Conservation (phyloP, 2,113 vertebrate species). For the Ornithorhynchus anatinus region DNA sequence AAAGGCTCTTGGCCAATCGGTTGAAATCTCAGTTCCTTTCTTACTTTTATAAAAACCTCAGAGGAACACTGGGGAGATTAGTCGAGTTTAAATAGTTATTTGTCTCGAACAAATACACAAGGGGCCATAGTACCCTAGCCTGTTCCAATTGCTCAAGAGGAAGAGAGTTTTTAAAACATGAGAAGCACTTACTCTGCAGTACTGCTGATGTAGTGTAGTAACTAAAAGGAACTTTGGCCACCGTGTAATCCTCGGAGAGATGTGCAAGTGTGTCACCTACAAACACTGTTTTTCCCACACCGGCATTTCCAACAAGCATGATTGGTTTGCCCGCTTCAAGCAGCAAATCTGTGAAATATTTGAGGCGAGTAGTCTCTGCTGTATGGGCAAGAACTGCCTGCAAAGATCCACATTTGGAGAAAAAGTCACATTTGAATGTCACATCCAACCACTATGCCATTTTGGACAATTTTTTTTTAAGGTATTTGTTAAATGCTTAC, state of each 20-base stretch:
- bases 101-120: too few species aligned
- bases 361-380: slow-evolving; percentile 52
- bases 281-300: slow-evolving; percentile 58
- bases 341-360: slow-evolving; percentile 57
- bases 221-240: slow-evolving; percentile 57
- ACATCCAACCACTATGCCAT: not conserved
- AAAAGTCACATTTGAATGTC: not conserved
- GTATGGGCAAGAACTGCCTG: slow-evolving; percentile 61
- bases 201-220: slow-evolving; percentile 48
- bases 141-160: too few species aligned
- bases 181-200: slow-evolving; percentile 56
- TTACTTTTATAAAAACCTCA: too few species aligned
- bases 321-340: slow-evolving; percentile 55
- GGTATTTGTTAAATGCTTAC: too few species aligned
- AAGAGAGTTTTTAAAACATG: too few species aligned
- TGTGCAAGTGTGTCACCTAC: slow-evolving; percentile 15
- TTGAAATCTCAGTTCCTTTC: too few species aligned
- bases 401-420: not conserved
- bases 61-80: too few species aligned
- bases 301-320: slow-evolving; percentile 53
- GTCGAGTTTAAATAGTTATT: too few species aligned
- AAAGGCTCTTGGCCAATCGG: too few species aligned
- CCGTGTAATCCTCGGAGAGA: slow-evolving; percentile 43
- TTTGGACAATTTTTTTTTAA: too few species aligned
- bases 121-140: too few species aligned